These are phyloP conservation scores for Actenoides lindsayi DNA, from an alignment of 2,113 vertebrate genomes.

Conservation along the genomic window DNA sequence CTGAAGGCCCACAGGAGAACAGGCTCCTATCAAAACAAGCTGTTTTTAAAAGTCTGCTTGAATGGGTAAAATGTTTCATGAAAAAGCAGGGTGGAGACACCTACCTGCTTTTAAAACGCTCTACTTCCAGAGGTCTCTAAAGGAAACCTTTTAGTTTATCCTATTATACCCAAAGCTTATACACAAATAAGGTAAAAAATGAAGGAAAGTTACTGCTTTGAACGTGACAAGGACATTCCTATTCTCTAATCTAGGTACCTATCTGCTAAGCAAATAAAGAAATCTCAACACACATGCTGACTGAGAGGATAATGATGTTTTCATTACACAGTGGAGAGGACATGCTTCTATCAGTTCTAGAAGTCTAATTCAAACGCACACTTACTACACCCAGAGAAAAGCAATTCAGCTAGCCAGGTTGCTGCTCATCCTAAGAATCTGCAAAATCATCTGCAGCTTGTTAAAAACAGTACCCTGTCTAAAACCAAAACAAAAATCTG, in stretches of 20 bases:
- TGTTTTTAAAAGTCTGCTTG: slow-evolving; percentile 85
- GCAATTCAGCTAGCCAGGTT: neutral
- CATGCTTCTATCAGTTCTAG: neutral
- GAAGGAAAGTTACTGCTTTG: slow-evolving; percentile 67
- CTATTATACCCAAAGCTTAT: slow-evolving; percentile 74
- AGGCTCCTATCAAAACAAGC: slow-evolving; percentile 87
- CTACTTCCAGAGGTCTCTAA: slow-evolving; percentile 78
- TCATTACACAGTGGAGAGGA: slow-evolving; percentile 13
- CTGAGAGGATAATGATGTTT: slow-evolving; percentile 23
- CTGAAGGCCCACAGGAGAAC: slow-evolving; percentile 84
- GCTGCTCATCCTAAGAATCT: neutral
- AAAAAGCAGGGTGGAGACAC: slow-evolving; percentile 81
- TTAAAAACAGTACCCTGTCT: neutral
- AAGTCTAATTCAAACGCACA: slow-evolving; percentile 12
- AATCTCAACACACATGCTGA: slow-evolving; percentile 4
- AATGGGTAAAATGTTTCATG: slow-evolving; percentile 81
- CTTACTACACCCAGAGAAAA: neutral
- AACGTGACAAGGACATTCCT: slow-evolving; percentile 27
- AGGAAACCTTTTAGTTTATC: slow-evolving; percentile 80
- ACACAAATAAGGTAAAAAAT: slow-evolving; percentile 72
- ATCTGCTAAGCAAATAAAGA: slow-evolving; percentile 1
- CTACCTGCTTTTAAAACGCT: slow-evolving; percentile 81
- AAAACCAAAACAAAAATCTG: neutral
- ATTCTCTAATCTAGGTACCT: neutral
- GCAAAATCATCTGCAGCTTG: neutral